A percentile compares a stretch with the other conserved stretches of the same genome.
Evolutionary conservation across 1,140 invertebrate genomes (phyloP).

Genomic region (Drosophila sucinea): DNA sequence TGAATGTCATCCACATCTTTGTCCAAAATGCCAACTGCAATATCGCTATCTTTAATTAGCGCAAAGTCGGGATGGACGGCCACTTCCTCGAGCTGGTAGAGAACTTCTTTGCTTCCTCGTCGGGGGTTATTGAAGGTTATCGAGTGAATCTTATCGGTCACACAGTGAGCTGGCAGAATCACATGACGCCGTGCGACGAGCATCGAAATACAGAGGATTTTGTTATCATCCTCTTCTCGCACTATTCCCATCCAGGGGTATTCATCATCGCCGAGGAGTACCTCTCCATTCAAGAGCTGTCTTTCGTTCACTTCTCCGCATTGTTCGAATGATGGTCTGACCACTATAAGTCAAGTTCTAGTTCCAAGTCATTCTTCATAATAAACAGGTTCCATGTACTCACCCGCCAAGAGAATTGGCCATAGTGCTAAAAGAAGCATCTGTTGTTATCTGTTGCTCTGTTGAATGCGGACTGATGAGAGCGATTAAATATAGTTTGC

Average conservation of each 20-base stretch:
- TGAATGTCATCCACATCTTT: slow-evolving; percentile 13
- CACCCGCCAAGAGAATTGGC: slow-evolving; percentile 9
- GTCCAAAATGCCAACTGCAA: slow-evolving; percentile 23
- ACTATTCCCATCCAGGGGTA: slow-evolving; percentile 35
- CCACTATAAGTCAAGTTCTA: neutral
- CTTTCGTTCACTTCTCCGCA: slow-evolving; percentile 25
- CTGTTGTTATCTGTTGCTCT: neutral
- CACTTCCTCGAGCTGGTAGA: slow-evolving; percentile 9
- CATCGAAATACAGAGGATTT: slow-evolving; percentile 7
- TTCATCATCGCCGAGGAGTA: slow-evolving; percentile 18
- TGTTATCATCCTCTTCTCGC: neutral
- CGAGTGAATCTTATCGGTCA: neutral
- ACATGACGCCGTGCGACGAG: slow-evolving; percentile 19
- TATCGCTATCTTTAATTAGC: neutral
- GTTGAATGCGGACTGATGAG: neutral
- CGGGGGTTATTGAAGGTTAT: slow-evolving; percentile 31
- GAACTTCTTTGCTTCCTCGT: neutral
- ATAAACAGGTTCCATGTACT: neutral
- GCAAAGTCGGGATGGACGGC: slow-evolving; percentile 24
- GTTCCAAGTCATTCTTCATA: neutral
- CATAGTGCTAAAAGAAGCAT: neutral
- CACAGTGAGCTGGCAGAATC: slow-evolving; percentile 28
- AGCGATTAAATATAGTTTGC: neutral
- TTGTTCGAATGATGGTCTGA: neutral
- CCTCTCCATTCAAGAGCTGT: slow-evolving; percentile 15